Conservation (phyloP, 1,140 invertebrate genomes). For the Drosophila athabasca region DNA sequence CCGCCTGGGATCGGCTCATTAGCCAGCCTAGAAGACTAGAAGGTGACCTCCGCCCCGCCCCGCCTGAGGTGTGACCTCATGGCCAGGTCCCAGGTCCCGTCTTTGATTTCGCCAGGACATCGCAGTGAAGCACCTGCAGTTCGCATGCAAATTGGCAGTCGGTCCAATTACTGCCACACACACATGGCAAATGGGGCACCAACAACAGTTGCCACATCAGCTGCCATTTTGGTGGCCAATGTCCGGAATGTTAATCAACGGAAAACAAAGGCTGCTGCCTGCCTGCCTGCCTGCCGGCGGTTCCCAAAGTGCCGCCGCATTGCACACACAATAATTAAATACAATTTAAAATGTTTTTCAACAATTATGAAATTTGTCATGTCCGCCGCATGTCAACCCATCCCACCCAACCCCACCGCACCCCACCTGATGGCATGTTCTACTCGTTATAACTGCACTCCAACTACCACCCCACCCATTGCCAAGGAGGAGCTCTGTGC, state of each 20-base stretch:
- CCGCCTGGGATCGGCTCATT: conserved; percentile 48
- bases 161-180: conserved; percentile 51
- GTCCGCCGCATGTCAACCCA: conserved; percentile 30
- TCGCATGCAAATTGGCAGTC: conserved; percentile 42
- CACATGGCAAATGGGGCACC: conserved; percentile 15
- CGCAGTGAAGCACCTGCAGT: conserved; percentile 17
- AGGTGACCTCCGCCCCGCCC: no score
- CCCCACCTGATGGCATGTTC: conserved; percentile 3
- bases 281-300: no score
- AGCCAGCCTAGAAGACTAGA: conserved; percentile 9
- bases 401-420: no score
- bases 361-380: conserved; percentile 59
- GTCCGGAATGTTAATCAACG: conserved; percentile 23
- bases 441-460: conserved; percentile 42
- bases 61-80: conserved; percentile 6
- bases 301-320: conserved; percentile 24
- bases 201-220: no score
- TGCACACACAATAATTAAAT: conserved; percentile 54
- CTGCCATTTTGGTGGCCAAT: conserved; percentile 21
- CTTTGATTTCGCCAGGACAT: conserved; percentile 35
- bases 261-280: conserved; percentile 38
- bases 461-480: conserved; percentile 3
- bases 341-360: conserved; percentile 53
- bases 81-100: background rate
- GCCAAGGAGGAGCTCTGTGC: conserved; percentile 23